phyloP scores from a whole-genome alignment of 2,113 vertebrate species.

The Callipepla californica region DNA sequence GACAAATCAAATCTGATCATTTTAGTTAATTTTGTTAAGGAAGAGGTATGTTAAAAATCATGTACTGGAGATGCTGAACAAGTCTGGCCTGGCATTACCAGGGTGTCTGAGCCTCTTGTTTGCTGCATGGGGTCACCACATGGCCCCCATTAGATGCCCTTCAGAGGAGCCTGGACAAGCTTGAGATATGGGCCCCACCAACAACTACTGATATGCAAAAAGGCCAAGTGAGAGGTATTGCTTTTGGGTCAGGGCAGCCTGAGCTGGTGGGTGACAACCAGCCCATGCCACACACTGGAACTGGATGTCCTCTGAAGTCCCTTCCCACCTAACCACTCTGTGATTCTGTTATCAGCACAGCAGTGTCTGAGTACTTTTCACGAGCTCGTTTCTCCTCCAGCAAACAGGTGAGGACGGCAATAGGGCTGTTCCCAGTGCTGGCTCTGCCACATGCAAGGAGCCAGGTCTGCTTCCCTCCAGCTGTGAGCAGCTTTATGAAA shows the following conservation, averaged over 20 bases:
- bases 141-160: neutral
- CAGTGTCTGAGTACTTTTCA: neutral
- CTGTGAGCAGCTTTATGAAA: neutral
- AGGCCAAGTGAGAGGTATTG: too few species aligned
- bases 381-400: neutral
- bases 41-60: neutral
- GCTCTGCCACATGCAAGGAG: fast-evolving
- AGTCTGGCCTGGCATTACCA: neutral
- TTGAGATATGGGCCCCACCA: too few species aligned
- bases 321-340: too few species aligned
- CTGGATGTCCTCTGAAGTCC: too few species aligned
- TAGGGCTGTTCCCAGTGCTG: neutral
- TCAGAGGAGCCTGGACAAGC: too few species aligned
- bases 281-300: too few species aligned
- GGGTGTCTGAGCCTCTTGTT: neutral
- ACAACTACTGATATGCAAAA: too few species aligned
- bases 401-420: neutral
- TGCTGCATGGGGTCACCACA: fast-evolving
- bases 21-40: neutral
- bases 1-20: neutral
- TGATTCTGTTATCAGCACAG: too few species aligned
- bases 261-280: too few species aligned
- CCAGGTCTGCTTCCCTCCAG: neutral
- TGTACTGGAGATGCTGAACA: fast-evolving
- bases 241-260: too few species aligned